Conservation (phyloP, 2,797 vertebrate genomes). For the Eulemur albifrons region DNA sequence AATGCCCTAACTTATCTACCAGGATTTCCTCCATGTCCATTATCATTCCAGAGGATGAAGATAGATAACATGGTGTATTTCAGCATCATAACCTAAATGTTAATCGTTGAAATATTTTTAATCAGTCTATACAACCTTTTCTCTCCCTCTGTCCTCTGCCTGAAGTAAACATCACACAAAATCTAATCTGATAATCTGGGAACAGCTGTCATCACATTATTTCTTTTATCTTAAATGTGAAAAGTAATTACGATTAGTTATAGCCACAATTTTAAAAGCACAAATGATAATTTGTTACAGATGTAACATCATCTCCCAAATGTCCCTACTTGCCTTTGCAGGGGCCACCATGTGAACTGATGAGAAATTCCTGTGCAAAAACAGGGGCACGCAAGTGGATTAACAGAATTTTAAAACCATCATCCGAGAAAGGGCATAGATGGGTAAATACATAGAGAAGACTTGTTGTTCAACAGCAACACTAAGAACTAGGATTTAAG, state of each 20-base stretch:
- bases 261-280: slow-evolving; percentile 61
- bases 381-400: slow-evolving; percentile 17
- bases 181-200: slow-evolving; percentile 55
- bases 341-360: slow-evolving; percentile 52
- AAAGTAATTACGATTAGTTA: slow-evolving; percentile 71
- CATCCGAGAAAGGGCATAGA: slow-evolving; percentile 44
- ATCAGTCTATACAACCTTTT: not conserved
- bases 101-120: slow-evolving; percentile 13
- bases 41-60: slow-evolving; percentile 40
- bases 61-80: not conserved
- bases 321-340: slow-evolving; percentile 62
- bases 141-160: slow-evolving; percentile 12
- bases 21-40: slow-evolving; percentile 68
- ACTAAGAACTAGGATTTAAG: slow-evolving; percentile 61
- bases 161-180: slow-evolving; percentile 37
- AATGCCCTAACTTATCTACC: slow-evolving; percentile 79
- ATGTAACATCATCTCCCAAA: slow-evolving; percentile 66
- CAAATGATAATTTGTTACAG: slow-evolving; percentile 72
- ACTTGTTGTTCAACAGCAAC: slow-evolving; percentile 38
- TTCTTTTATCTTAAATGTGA: slow-evolving; percentile 61
- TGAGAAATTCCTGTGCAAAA: slow-evolving; percentile 71
- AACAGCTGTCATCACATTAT: slow-evolving; percentile 58
- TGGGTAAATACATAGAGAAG: not conserved
- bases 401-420: slow-evolving; percentile 58
- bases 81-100: not conserved